These are phyloP conservation scores for Andrena marginata DNA, from an alignment of 2,888 invertebrate species.

Conservation along the genomic window DNA sequence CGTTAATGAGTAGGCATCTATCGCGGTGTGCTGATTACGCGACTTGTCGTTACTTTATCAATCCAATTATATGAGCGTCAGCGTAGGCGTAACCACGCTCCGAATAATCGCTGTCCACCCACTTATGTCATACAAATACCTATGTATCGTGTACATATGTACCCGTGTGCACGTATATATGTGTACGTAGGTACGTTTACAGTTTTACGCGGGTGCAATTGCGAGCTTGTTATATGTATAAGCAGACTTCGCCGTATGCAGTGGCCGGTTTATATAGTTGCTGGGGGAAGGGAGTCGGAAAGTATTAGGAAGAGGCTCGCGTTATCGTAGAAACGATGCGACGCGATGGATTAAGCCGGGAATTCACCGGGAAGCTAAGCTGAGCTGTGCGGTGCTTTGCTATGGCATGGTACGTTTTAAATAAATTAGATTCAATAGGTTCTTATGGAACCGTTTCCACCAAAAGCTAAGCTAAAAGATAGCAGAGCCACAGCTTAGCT, in stretches of 20 bases:
- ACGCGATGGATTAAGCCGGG: too few relatives aligned
- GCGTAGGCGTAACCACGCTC: constrained; percentile 40
- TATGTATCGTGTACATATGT: not conserved
- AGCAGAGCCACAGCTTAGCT: too few relatives aligned
- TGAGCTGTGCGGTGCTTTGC: too few relatives aligned
- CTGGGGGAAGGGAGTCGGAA: not conserved
- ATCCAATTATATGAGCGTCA: constrained; percentile 51
- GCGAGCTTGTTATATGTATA: not conserved
- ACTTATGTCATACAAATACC: constrained; percentile 21
- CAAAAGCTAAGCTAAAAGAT: too few relatives aligned
- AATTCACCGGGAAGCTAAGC: too few relatives aligned
- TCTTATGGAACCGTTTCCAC: too few relatives aligned
- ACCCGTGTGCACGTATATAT: too few relatives aligned
- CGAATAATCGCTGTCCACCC: constrained; percentile 52
- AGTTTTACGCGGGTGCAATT: not conserved
- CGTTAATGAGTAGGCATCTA: constrained; percentile 36
- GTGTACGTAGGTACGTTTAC: not conserved
- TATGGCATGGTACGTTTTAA: too few relatives aligned
- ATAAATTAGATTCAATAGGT: too few relatives aligned
- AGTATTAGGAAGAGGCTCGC: not conserved
- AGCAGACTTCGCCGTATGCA: too few relatives aligned
- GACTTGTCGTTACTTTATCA: constrained; percentile 50
- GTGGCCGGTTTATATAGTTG: too few relatives aligned
- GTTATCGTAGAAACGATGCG: not conserved
- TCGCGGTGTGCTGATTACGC: constrained; percentile 48